Evolutionary conservation across 2,888 invertebrate genomes (phyloP).

Genomic region (Gymnoscelis rufifasciata): DNA sequence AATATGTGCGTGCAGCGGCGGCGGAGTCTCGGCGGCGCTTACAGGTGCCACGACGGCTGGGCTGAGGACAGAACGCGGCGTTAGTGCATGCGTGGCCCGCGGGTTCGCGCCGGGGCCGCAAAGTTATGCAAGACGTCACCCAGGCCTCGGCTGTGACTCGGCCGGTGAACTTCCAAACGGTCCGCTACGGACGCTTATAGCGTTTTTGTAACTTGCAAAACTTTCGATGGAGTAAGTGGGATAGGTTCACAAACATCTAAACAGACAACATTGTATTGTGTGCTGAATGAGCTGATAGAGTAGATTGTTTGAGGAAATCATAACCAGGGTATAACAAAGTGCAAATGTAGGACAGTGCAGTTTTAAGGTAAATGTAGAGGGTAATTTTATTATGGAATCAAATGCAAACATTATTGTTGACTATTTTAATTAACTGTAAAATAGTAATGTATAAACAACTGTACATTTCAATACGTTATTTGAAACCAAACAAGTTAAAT

Average conservation of each 20-base stretch:
- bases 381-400: slow-evolving; percentile 39
- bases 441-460: slow-evolving; percentile 62
- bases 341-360: slow-evolving; percentile 19
- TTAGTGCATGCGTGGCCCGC: slow-evolving; percentile 67
- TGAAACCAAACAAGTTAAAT: slow-evolving; percentile 49
- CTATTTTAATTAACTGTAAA: slow-evolving; percentile 70
- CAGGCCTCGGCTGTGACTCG: not conserved
- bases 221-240: slow-evolving; percentile 50
- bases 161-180: not conserved
- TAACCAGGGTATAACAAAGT: slow-evolving; percentile 21
- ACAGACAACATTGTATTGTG: slow-evolving; percentile 36
- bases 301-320: slow-evolving; percentile 12
- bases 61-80: slow-evolving; percentile 72
- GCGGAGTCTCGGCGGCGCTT: slow-evolving; percentile 57
- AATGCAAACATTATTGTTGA: slow-evolving; percentile 56
- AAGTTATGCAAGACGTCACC: slow-evolving; percentile 29
- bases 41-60: slow-evolving; percentile 72
- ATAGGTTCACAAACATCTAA: slow-evolving; percentile 34
- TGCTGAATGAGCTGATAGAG: slow-evolving; percentile 23
- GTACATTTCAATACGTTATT: slow-evolving; percentile 68
- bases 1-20: slow-evolving; percentile 73
- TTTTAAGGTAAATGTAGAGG: slow-evolving; percentile 16
- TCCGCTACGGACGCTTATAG: slow-evolving; percentile 11
- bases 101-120: slow-evolving; percentile 24
- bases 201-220: slow-evolving; percentile 50